Conservation (phyloP, 2,113 vertebrate genomes). For the Lamprotornis superbus region DNA sequence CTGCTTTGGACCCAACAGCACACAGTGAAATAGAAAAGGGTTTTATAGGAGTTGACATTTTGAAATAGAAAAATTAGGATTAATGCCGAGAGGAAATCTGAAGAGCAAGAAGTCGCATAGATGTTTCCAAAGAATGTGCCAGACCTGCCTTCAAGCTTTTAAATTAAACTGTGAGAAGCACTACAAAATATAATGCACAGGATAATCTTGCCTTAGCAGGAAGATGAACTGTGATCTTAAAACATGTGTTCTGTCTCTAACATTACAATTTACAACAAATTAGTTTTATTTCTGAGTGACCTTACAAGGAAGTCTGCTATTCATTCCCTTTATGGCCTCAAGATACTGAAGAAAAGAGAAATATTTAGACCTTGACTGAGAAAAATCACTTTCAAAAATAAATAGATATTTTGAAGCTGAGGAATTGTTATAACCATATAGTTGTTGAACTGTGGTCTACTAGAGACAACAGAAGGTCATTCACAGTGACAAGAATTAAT, state of each 20-base stretch:
- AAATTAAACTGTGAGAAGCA: conserved; percentile 1
- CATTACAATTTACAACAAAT: background rate
- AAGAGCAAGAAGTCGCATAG: background rate
- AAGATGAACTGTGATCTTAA: conserved; percentile 25
- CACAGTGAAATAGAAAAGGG: background rate
- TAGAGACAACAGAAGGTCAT: background rate
- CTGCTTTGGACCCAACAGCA: background rate
- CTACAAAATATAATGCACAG: background rate
- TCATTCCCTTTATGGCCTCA: background rate
- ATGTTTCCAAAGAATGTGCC: background rate
- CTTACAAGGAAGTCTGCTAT: background rate
- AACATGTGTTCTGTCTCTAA: background rate
- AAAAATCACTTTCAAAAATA: background rate
- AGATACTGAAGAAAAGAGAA: background rate
- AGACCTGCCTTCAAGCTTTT: background rate
- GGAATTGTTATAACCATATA: background rate
- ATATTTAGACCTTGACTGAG: background rate
- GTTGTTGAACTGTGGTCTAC: background rate
- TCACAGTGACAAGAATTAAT: background rate
- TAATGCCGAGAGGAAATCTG: background rate
- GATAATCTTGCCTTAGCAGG: background rate
- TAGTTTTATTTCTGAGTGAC: conserved; percentile 16
- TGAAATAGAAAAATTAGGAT: background rate
- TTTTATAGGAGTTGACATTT: conserved; percentile 3
- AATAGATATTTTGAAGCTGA: background rate